Percentiles rank a stretch among this genome's conserved stretches.
Conservation (phyloP, 2,888 invertebrate species). For the Craniophora ligustri region DNA sequence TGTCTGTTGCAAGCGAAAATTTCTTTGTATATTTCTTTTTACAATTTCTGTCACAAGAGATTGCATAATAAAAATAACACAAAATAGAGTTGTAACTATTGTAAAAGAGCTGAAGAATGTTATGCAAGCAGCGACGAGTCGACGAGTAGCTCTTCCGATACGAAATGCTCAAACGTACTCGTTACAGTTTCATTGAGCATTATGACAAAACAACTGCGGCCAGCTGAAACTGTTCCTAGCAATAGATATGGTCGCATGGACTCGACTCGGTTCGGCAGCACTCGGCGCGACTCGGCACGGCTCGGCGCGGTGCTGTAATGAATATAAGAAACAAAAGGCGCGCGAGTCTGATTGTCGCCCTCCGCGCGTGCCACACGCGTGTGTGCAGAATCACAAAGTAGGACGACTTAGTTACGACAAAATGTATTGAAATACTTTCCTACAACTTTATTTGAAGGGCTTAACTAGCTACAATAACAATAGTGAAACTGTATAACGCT, state of each 20-base stretch:
- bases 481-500: not conserved
- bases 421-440: conserved; percentile 1
- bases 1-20: too few species aligned
- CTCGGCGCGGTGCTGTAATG: conserved; percentile 11
- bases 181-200: conserved; percentile 23
- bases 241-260: conserved; percentile 1
- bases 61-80: conserved; percentile 6
- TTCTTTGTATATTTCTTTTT: too few species aligned
- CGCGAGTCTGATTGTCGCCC: conserved; percentile 27
- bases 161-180: conserved; percentile 11
- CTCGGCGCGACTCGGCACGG: not conserved
- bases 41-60: conserved; percentile 2
- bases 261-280: conserved; percentile 1
- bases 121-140: not conserved
- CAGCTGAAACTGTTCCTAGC: conserved; percentile 12
- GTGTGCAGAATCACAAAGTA: conserved; percentile 20
- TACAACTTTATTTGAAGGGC: not conserved
- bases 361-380: not conserved
- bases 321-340: conserved; percentile 38
- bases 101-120: not conserved
- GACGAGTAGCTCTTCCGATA: conserved; percentile 13
- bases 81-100: not conserved
- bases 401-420: conserved; percentile 18
- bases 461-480: not conserved
- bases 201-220: conserved; percentile 11